Percentiles rank a stretch among this genome's conserved stretches.
Evolutionary conservation across 2,797 vertebrate species (phyloP).

Genomic region (Pangasius macronema): DNA sequence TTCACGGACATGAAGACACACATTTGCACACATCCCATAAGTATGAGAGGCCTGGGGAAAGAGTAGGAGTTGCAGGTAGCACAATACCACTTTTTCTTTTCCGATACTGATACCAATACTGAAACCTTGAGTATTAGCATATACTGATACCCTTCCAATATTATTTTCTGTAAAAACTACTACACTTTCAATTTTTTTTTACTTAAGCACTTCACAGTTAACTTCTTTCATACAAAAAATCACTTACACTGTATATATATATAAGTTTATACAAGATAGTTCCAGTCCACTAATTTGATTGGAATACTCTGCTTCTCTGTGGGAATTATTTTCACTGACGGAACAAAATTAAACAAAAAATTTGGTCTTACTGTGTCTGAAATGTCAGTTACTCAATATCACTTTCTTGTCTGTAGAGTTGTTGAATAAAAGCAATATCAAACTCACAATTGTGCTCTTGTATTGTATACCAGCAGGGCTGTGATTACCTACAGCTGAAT

Average conservation of each 20-base stretch:
- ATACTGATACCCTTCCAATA: neutral
- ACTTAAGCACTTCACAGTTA: neutral
- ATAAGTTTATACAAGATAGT: too few relatives aligned
- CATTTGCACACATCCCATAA: slow-evolving; percentile 8
- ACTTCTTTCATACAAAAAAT: neutral
- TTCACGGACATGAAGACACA: slow-evolving; percentile 21
- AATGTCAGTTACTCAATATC: neutral
- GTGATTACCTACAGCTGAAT: neutral
- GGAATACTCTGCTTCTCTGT: neutral
- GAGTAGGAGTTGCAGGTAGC: neutral
- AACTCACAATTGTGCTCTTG: neutral
- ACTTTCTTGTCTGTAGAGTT: neutral
- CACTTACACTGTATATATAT: too few relatives aligned
- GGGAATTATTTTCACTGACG: neutral
- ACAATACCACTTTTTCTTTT: neutral
- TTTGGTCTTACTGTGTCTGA: neutral
- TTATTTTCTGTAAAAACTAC: neutral
- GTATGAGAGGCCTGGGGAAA: neutral
- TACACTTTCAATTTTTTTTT: neutral
- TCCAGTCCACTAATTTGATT: neutral
- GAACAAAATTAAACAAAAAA: neutral
- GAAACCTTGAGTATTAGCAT: neutral
- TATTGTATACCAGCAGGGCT: neutral
- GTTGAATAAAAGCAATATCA: neutral
- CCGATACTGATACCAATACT: neutral